Percentiles rank a stretch among this genome's conserved stretches.
Evolutionary conservation across 2,113 vertebrate genomes (phyloP).

Genomic region (Bos javanicus): DNA sequence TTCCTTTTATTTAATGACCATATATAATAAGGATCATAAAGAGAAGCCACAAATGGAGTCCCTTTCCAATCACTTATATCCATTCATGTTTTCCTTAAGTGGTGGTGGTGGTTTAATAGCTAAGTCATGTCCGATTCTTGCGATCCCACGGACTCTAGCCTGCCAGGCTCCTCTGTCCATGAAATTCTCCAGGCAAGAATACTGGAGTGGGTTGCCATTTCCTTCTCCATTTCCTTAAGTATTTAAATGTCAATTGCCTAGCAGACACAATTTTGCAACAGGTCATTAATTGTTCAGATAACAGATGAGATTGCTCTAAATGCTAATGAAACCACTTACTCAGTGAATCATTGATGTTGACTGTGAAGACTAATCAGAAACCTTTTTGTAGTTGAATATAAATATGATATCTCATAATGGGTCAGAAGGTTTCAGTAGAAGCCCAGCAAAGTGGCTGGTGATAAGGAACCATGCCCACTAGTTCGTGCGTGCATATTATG

Average conservation of each 20-base stretch:
- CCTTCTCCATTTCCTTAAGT: background rate
- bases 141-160: background rate
- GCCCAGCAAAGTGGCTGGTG: background rate
- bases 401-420: background rate
- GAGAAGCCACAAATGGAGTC: background rate
- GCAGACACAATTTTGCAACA: background rate
- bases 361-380: background rate
- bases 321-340: constrained; percentile 22
- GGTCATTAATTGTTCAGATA: background rate
- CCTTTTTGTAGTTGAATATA: background rate
- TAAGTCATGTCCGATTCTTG: background rate
- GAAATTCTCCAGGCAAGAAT: background rate
- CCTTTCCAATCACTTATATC: background rate
- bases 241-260: background rate
- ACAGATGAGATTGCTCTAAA: background rate
- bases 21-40: background rate
- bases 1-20: background rate
- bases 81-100: background rate
- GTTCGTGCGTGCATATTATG: background rate
- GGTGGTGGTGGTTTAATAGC: background rate
- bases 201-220: background rate
- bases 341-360: constrained; percentile 4
- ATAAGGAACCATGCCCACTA: background rate
- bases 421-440: background rate
- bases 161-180: background rate